phyloP scores from a whole-genome alignment of 2,888 invertebrate genomes.

The Lithophane socia region DNA sequence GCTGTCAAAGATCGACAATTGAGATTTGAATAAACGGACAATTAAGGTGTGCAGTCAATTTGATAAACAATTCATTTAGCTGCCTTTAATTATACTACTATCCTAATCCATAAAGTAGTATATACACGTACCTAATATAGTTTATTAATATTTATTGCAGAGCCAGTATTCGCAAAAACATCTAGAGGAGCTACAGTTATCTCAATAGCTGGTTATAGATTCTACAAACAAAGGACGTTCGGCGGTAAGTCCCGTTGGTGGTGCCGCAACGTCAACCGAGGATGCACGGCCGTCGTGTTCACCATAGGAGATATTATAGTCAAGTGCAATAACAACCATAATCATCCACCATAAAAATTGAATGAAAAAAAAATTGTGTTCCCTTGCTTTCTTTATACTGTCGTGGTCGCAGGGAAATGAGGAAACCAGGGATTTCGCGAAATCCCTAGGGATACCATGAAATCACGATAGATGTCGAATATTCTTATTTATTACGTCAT shows the following conservation, averaged over 20 bases:
- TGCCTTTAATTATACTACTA: background rate
- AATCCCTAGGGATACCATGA: too few species aligned
- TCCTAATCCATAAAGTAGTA: background rate
- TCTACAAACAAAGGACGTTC: constrained; percentile 69
- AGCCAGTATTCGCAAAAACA: constrained; percentile 33
- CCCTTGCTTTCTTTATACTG: too few species aligned
- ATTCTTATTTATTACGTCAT: too few species aligned
- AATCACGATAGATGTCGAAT: too few species aligned
- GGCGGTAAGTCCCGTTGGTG: constrained; percentile 68
- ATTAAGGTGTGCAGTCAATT: background rate
- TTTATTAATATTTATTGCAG: background rate
- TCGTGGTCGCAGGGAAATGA: too few species aligned
- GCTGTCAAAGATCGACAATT: background rate
- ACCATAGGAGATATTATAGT: constrained; percentile 70
- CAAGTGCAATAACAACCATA: constrained; percentile 67
- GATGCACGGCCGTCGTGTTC: constrained; percentile 67
- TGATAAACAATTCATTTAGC: background rate
- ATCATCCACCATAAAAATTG: constrained; percentile 22
- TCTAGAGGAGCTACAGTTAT: constrained; percentile 62
- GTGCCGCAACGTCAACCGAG: constrained; percentile 67
- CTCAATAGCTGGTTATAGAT: constrained; percentile 68
- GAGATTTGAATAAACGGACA: background rate
- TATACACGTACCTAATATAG: background rate
- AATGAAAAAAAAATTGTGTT: too few species aligned
- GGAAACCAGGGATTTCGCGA: too few species aligned